Evolutionary conservation across 2,888 invertebrate genomes (phyloP), one percentile per base, ranked within the genome.

Genomic region (Cryptus armator): DNA sequence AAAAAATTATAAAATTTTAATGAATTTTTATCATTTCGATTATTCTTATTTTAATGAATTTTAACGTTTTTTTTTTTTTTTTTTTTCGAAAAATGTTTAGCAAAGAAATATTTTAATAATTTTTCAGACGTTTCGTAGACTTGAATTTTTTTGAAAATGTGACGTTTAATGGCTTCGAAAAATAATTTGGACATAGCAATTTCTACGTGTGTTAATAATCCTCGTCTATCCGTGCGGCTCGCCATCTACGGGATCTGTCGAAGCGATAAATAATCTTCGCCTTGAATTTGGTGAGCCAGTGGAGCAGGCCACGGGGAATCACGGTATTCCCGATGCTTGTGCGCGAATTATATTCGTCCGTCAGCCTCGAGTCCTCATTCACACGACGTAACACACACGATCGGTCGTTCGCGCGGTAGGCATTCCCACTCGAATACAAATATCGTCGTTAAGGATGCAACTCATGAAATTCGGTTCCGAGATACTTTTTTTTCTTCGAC

Each of bases 381-480:
- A 79, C 82, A 79, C 67, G 72, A 78, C 71, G 79, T 76, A 62
- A 44, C 46, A 59, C 62, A 48, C 71, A 53, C 68, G 56, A 29
- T n/a, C 62, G 53, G 46, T 56, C 74, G 14, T 51, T 12, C 19
- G 24, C n/a, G 37, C 46, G 56, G 43, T 75, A 68, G n/a, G 24
- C 7, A 24, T 62, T 67, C 85, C 44, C 79, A 71, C 24, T 7
- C 75, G 85, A 83, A 85, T 85, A 85, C 79, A 75, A 85, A 85
- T 85, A 32, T 9, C 56, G 66, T 66, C 43, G 76, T 76, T 76
- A 24, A 53, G 24, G 76, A 76, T 76, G 76, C 76, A 37, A 16
- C 37, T 76, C 76, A 76, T 66, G 76, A 66, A 75, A 51, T 64
- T 76, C 53, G 51, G 19, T 37, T 66, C 5, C 66, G 76, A 14